A percentile compares a stretch with the other conserved stretches of the same genome.
These are phyloP conservation scores for Pristionchus japonicus DNA, from an alignment of 2,888 invertebrate species.

Conservation along the genomic window DNA sequence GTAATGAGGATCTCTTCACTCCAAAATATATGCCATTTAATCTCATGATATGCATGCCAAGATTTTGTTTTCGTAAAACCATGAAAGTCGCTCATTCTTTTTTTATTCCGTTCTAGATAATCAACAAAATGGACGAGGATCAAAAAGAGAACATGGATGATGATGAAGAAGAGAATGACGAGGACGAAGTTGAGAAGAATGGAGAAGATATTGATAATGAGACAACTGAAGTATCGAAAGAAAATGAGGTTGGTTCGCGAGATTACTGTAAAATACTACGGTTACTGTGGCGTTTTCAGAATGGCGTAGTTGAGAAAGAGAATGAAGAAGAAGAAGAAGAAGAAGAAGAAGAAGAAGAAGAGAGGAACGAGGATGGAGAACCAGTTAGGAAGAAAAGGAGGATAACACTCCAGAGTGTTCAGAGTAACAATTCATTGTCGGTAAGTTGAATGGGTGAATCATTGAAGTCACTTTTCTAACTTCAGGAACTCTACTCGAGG, in stretches of 20 bases:
- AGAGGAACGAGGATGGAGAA: constrained; percentile 13
- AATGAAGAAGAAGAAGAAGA: no score
- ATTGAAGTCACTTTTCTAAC: neutral
- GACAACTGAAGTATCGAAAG: neutral
- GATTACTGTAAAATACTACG: neutral
- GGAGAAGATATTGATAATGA: neutral
- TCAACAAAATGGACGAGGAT: neutral
- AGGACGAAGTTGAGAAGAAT: neutral
- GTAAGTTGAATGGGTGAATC: neutral
- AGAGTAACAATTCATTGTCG: neutral
- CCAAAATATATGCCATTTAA: no score
- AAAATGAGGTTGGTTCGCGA: neutral
- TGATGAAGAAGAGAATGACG: constrained; percentile 12
- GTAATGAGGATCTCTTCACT: no score
- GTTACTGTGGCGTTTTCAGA: neutral
- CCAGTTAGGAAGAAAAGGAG: constrained; percentile 44
- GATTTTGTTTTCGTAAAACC: no score
- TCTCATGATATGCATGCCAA: no score
- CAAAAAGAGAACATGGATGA: neutral
- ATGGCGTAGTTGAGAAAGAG: neutral
- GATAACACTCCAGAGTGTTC: no score
- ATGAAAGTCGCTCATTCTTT: no score
- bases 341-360: neutral
- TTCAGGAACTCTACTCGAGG: constrained; percentile 49
- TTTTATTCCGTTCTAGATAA: no score